A percentile compares a stretch with the other conserved stretches of the same genome.
Evolutionary conservation across 2,797 vertebrate genomes (phyloP).

Genomic region (Mareca penelope): DNA sequence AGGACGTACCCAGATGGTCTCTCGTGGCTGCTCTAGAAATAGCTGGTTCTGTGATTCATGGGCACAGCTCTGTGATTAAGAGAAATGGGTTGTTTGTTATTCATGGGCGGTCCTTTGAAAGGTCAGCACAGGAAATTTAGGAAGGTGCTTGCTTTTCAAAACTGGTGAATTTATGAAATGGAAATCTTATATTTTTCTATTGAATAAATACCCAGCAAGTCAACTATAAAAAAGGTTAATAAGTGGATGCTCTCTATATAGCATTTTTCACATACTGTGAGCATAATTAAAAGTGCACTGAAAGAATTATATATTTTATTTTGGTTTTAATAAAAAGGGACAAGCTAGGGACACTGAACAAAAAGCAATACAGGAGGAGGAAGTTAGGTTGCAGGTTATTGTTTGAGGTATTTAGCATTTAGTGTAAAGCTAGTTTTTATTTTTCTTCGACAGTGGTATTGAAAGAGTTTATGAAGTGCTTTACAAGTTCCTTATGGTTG

Average conservation of each 20-base stretch:
- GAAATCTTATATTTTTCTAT: background rate
- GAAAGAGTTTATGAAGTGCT: conserved; percentile 64
- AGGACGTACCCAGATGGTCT: conserved; percentile 1
- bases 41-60: background rate
- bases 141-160: background rate
- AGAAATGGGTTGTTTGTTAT: conserved; percentile 1
- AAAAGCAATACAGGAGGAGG: background rate
- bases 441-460: conserved; percentile 38
- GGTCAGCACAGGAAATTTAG: background rate
- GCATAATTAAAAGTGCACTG: background rate
- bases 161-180: background rate
- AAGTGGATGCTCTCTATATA: background rate
- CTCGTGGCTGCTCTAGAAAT: background rate
- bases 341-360: background rate
- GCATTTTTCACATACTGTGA: background rate
- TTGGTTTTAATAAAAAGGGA: conserved; percentile 4
- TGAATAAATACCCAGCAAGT: background rate
- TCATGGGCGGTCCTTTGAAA: background rate
- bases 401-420: background rate
- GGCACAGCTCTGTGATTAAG: background rate
- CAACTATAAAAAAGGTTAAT: background rate
- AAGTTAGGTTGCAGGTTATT: background rate
- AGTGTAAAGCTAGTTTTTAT: background rate
- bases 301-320: background rate
- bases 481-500: conserved; percentile 62